phyloP scores from a whole-genome alignment of 2,797 vertebrate species.

The Limosa lapponica region DNA sequence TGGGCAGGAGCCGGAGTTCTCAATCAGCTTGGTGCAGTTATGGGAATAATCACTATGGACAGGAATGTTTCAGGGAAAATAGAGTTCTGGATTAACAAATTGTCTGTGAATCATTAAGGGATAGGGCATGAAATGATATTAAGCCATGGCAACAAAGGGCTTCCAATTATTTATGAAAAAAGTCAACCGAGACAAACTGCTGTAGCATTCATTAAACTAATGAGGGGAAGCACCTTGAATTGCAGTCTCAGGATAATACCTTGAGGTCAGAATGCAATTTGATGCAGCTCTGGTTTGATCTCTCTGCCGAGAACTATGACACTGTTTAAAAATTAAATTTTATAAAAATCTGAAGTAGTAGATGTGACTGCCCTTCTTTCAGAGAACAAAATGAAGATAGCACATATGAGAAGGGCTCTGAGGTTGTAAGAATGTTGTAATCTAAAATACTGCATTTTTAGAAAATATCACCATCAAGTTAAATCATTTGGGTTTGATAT shows the following conservation, averaged over 20 bases:
- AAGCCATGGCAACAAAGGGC: constrained; percentile 38
- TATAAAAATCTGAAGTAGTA: background rate
- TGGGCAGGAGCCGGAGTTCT: background rate
- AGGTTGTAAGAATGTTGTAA: background rate
- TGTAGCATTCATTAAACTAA: constrained; percentile 68
- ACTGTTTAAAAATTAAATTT: constrained; percentile 21
- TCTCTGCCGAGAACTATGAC: constrained; percentile 31
- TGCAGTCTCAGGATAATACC: constrained; percentile 36
- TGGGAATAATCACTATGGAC: constrained; percentile 25
- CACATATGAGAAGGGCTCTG: background rate
- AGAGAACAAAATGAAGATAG: background rate
- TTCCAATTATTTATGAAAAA: constrained; percentile 68
- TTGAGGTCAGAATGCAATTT: constrained; percentile 57
- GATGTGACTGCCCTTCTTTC: background rate
- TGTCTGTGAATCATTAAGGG: constrained; percentile 57
- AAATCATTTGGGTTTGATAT: background rate
- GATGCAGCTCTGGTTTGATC: constrained; percentile 47
- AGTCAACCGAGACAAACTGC: constrained; percentile 62
- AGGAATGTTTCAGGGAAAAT: constrained; percentile 41
- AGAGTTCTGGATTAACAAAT: constrained; percentile 30
- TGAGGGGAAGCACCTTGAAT: constrained; percentile 54
- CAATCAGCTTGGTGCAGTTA: background rate
- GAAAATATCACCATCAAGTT: background rate
- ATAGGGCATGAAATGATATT: constrained; percentile 55
- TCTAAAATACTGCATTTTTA: background rate